These are phyloP conservation scores for Coregonus sp. DNA, from an alignment of 2,797 vertebrate genomes.

Conservation along the genomic window DNA sequence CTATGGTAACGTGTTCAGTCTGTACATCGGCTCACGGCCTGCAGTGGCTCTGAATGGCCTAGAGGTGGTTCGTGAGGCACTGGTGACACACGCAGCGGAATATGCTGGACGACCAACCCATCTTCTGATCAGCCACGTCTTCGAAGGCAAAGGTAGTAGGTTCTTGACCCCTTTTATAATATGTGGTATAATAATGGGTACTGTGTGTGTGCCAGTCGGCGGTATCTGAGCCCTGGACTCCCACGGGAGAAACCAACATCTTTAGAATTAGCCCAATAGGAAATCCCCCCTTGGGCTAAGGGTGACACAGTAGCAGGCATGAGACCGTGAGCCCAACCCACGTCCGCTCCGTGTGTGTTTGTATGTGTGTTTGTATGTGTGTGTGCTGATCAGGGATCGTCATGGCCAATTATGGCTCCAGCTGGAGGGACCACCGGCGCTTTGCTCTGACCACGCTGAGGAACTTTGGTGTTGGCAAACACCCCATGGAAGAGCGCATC, in stretches of 20 bases:
- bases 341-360: not conserved
- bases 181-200: not conserved
- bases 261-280: no score
- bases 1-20: constrained; percentile 30
- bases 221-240: no score
- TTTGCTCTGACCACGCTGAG: constrained; percentile 34
- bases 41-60: constrained; percentile 68
- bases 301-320: no score
- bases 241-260: no score
- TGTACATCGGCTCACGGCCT: constrained; percentile 23
- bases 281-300: no score
- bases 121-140: constrained; percentile 12
- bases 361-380: not conserved
- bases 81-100: constrained; percentile 16
- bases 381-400: constrained; percentile 20
- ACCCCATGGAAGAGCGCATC: constrained; percentile 37
- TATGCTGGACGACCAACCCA: constrained; percentile 19
- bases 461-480: constrained; percentile 40
- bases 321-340: no score
- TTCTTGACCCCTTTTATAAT: not conserved
- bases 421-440: constrained; percentile 32
- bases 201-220: no score
- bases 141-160: constrained; percentile 17
- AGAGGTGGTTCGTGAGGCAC: constrained; percentile 60
- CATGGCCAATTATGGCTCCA: constrained; percentile 26